Evolutionary conservation across 2,888 invertebrate species (phyloP).

Genomic region (Nycteola revayana): DNA sequence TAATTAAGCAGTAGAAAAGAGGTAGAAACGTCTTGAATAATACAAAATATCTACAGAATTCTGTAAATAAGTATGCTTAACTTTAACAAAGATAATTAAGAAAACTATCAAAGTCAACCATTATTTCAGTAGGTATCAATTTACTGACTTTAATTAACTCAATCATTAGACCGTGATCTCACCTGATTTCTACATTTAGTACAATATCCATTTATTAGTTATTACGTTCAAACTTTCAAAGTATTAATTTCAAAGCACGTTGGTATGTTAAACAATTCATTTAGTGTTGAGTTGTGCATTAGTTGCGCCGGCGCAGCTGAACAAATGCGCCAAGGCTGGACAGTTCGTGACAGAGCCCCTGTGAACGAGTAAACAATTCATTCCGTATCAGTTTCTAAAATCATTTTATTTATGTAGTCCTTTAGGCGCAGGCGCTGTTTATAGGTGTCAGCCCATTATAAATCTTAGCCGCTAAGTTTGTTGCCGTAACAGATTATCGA

Average conservation of each 20-base stretch:
- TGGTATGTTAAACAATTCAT: constrained; percentile 33
- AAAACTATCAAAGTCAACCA: too few relatives aligned
- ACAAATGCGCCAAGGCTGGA: constrained; percentile 57
- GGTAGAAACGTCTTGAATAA: too few relatives aligned
- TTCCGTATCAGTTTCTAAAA: constrained; percentile 32
- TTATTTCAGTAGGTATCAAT: too few relatives aligned
- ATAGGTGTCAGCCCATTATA: constrained; percentile 19
- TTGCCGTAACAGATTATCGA: constrained; percentile 16
- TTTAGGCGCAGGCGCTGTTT: constrained; percentile 22
- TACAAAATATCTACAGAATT: too few relatives aligned
- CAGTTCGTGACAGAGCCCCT: constrained; percentile 39
- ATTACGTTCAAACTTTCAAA: constrained; percentile 12
- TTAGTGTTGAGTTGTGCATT: constrained; percentile 28
- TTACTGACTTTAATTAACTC: constrained; percentile 24
- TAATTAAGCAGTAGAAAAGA: too few relatives aligned
- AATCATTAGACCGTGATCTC: constrained; percentile 23
- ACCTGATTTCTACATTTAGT: constrained; percentile 16
- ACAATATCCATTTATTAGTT: constrained; percentile 13
- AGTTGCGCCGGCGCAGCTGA: constrained; percentile 47
- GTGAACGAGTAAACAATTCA: constrained; percentile 33
- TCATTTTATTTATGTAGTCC: constrained; percentile 34
- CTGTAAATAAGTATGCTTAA: too few relatives aligned
- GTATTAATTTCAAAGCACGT: constrained; percentile 28
- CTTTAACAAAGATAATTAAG: too few relatives aligned
- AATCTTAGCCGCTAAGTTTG: constrained; percentile 18